Base-by-base conservation (phyloP, 2,888 invertebrate species). In the Tetrapedia diversipes region DNA sequence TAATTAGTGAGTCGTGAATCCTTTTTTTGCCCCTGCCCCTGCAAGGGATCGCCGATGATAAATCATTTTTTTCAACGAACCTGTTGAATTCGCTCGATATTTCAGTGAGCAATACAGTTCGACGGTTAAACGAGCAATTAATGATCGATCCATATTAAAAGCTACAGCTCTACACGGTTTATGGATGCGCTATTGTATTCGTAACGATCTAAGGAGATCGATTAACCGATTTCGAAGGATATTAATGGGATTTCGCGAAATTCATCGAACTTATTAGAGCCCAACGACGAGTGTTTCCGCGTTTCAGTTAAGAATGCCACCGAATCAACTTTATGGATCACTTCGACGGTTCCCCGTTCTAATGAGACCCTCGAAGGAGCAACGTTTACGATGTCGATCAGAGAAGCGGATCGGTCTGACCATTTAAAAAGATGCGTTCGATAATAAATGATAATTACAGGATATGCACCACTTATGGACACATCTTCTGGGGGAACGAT, bases 11-110 rank as follows among this genome's bases (percentile, higher is more conserved):
- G 37, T 45, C 43, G 43, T 24, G 43, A 45, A 27, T 69, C 22
- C 10, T 19, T 29, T 7, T 22, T 32, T 19, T 39, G 6, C n/a
- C 29, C 11, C 19, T n/a, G n/a, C n/a, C 56, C 4, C 11, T 10
- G 22, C 29, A 10, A 24, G 49, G 41, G 16, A 47, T 54, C 59
- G 32, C 53, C 59, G 64, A 45, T 45, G 45, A 64, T 59, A 51
- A 53, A 64, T 74, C 53, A 64, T 45, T 71, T 51, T 19, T n/a
- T 64, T 10, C 27, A 7, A 19, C 6, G 41, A 59, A 74, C 64
- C 73, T 74, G 73, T 74, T 74, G 73, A 72, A 74, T 45, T 63
- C 19, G n/a, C 19, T 4, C n/a, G 14, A 27, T 27, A 19, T 37
- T 37, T 54, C 6, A 10, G 10, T 2, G 16, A 4, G 24, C n/a